Evolutionary conservation across 1,140 invertebrate genomes (phyloP).

Genomic region (Magallana ariakensis): DNA sequence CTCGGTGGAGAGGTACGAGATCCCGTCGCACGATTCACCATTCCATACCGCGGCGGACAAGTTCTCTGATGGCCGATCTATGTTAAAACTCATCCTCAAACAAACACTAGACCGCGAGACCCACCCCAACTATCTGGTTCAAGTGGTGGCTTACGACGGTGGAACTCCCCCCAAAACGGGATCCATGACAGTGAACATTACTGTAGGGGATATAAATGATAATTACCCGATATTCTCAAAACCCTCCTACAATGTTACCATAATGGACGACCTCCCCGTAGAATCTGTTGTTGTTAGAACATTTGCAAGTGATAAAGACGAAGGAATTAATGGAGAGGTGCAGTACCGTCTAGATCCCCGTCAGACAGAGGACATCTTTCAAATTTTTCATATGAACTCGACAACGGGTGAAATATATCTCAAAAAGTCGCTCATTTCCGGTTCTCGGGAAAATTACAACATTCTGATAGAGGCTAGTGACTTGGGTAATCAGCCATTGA

Average conservation of each 20-base stretch:
- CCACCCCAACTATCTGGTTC: slow-evolving; percentile 52
- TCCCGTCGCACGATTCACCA: slow-evolving; percentile 47
- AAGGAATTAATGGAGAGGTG: slow-evolving; percentile 96
- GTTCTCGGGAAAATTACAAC: slow-evolving; percentile 60
- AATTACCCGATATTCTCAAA: slow-evolving; percentile 70
- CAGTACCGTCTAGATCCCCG: slow-evolving; percentile 87
- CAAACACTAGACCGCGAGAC: slow-evolving; percentile 81
- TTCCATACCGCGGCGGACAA: slow-evolving; percentile 58
- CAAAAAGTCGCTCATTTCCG: slow-evolving; percentile 58
- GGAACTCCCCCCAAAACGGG: slow-evolving; percentile 80
- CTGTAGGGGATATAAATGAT: slow-evolving; percentile 82
- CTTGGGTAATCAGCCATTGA: slow-evolving; percentile 57
- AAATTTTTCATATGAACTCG: slow-evolving; percentile 60
- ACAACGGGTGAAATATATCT: slow-evolving; percentile 59
- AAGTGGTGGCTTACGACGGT: slow-evolving; percentile 66
- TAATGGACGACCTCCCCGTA: slow-evolving; percentile 82
- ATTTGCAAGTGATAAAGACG: slow-evolving; percentile 95
- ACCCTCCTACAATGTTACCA: slow-evolving; percentile 91
- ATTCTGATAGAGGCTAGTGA: slow-evolving; percentile 65
- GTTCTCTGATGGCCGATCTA: slow-evolving; percentile 65
- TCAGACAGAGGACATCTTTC: slow-evolving; percentile 60
- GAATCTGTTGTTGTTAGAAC: slow-evolving; percentile 92
- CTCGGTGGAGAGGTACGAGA: slow-evolving; percentile 60
- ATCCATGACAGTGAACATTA: slow-evolving; percentile 56
- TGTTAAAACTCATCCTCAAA: slow-evolving; percentile 88